Evolutionary conservation across 2,113 vertebrate genomes (phyloP), one percentile per base, ranked within the genome.

Genomic region (Megalops atlanticus): DNA sequence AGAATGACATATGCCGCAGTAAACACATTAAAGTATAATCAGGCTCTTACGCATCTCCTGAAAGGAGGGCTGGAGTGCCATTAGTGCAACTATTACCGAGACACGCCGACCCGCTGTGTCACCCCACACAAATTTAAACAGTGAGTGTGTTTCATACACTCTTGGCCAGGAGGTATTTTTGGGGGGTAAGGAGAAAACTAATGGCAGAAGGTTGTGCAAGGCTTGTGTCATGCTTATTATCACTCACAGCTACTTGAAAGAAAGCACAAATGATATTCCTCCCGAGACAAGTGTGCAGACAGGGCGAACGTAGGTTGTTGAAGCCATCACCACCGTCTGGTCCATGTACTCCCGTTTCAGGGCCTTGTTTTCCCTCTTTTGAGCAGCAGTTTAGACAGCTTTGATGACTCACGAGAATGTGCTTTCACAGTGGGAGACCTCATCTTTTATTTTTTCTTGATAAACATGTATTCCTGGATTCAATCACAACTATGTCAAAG

Each of bases 21-120:
- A 71, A 82, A 77, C 68, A 77, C 78, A 83, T 79, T 81, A 80
- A 82, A 74, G 74, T 24, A 74, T 80, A 79, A 81, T 79, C 79
- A 52, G 76, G 39, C 73, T 84, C 31, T 38, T 38, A 45, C 52
- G 41, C 12, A n/a, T 47, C 82, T 58, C 77, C 77, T 35, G n/a
- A 80, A 80, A 4, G 31, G 7, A 18, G 11, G 71, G 33, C 38
- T 73, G 15, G 31, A 77, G 31, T 36, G 31, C 45, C 74, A 49
- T 49, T 80, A 38, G 16, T 15, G 68, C 12, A 2, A 12, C 64
- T 41, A 21, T 71, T 43, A 43, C 64, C 24, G 16, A 31, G 76
- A 71, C 64, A 39, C 27, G 24, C 40, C 3, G 77, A 40, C 11
- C 64, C 18, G 14, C 73, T 35, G 45, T 21, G 43, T 76, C n/a